Conservation (phyloP, 2,888 invertebrate species). For the Sarcophaga carnaria region DNA sequence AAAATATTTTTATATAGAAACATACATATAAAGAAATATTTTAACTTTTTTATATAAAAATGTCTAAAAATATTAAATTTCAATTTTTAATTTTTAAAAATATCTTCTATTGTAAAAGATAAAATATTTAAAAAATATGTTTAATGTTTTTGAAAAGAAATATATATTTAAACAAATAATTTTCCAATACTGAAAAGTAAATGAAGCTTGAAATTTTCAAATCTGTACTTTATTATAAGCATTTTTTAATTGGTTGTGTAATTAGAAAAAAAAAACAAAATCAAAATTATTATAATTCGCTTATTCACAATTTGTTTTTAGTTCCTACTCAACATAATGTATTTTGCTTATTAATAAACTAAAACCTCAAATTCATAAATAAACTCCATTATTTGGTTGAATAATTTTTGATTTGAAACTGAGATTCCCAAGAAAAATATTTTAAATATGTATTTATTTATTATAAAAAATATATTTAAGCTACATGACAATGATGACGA, state of each 20-base stretch:
- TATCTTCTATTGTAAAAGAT: no score
- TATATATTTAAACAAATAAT: background rate
- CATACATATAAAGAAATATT: no score
- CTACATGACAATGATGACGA: background rate
- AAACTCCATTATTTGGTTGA: background rate
- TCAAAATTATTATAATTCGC: constrained; percentile 32
- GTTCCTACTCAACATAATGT: background rate
- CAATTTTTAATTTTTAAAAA: background rate
- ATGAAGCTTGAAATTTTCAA: constrained; percentile 36
- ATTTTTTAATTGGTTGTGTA: no score
- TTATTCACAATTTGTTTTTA: background rate
- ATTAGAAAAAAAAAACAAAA: no score
- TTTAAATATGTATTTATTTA: background rate
- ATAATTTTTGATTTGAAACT: background rate
- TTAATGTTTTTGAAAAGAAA: no score
- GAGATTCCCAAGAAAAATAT: constrained; percentile 45
- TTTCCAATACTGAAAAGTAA: constrained; percentile 57
- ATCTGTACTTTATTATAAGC: background rate
- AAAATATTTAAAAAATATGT: no score
- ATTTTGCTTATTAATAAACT: background rate
- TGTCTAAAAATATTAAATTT: background rate
- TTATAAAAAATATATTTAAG: background rate
- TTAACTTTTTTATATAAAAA: no score
- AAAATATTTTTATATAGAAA: no score
- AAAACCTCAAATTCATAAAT: background rate